phyloP scores from a whole-genome alignment of 2,113 vertebrate genomes.

The Pangasianodon gigas region DNA sequence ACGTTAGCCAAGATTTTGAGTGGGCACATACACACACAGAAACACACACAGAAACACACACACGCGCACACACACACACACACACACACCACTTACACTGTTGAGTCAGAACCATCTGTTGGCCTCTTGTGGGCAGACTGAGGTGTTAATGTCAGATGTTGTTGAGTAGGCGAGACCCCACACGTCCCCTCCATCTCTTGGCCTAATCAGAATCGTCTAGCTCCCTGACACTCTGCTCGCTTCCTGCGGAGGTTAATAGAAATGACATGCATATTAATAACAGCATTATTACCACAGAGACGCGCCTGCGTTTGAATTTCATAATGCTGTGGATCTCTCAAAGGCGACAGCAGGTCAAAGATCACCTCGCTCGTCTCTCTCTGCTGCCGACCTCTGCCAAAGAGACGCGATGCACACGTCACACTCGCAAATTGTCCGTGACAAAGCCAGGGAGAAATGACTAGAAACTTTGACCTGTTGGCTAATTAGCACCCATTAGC shows the following conservation, averaged over 20 bases:
- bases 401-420: conserved; percentile 1
- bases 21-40: conserved; percentile 6
- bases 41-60: background rate
- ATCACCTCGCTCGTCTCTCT: background rate
- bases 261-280: conserved; percentile 61
- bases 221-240: conserved; percentile 45
- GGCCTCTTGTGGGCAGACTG: conserved; percentile 54
- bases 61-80: background rate
- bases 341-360: conserved; percentile 3
- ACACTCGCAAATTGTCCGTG: conserved; percentile 27
- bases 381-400: conserved; percentile 37
- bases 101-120: conserved; percentile 64
- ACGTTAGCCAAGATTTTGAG: conserved; percentile 14
- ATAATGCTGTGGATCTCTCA: conserved; percentile 19
- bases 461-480: conserved; percentile 44
- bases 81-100: background rate
- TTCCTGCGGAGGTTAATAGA: conserved; percentile 59
- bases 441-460: conserved; percentile 36
- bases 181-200: conserved; percentile 49
- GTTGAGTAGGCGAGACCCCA: conserved; percentile 51
- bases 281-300: conserved; percentile 48
- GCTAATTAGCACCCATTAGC: conserved; percentile 55
- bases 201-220: conserved; percentile 57
- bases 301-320: conserved; percentile 35
- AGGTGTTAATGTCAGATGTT: conserved; percentile 54